Base-by-base conservation (phyloP, 2,888 invertebrate species). In the Epinotia bilunana region DNA sequence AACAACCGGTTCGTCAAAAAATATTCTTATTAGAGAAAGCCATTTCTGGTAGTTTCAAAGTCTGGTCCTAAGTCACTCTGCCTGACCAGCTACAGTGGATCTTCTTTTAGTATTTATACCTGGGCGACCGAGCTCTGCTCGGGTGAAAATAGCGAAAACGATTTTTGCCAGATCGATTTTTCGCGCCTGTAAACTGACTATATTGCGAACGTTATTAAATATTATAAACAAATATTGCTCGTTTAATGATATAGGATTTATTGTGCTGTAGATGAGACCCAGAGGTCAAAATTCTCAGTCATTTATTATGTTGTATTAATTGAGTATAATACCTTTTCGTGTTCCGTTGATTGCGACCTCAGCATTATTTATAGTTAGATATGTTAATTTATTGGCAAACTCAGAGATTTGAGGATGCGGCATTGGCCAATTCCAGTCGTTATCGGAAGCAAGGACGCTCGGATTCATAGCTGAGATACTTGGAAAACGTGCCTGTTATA, bases 391-490 rank as follows among this genome's bases (percentile, higher is more conserved):
- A 74, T 76, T 63, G 39, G 46, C 74, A 72, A 70, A 69, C 53
- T 46, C 74, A 13, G 60, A 71, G 77, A 76, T 78, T 76, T 74
- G 76, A 76, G 73, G 79, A 79, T 78, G 77, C 69, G 78, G 77
- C 77, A 81, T 81, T 80, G 79, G 75, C 71, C 57, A 76, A 78
- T 71, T 77, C 67, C 43, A 73, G 68, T 80, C 78, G 76, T 79
- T 81, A 81, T 82, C 80, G 78, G 80, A 84, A 78, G 81, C 83
- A 81, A 85, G 85, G 84, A 79, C 80, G 72, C 16, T 57, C 16
- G 69, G 57, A 77, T 63, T 71, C 65, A 69, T 67, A 72, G 76
- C 77, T 79, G 74, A 78, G 77, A 61, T 72, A 63, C 72, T 55
- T 63, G 28, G 58, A 76, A 73, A 81, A 71, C 60, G 62, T 70